These are phyloP conservation scores for Cyprinodon diabolis DNA, from an alignment of 2,797 vertebrate species.

Conservation along the genomic window DNA sequence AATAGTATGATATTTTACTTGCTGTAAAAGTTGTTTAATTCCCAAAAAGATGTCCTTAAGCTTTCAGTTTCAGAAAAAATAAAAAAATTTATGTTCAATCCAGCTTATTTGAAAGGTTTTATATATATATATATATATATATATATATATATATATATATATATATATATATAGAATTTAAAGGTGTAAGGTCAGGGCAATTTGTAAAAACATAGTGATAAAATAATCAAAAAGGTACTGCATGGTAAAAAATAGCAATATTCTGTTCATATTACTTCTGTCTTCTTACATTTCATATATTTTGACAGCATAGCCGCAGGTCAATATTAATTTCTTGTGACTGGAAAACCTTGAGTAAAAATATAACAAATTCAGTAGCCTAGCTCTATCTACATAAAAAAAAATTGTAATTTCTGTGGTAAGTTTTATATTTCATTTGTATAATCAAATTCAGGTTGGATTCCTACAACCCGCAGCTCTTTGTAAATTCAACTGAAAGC, in stretches of 20 bases:
- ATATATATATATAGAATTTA: too few relatives aligned
- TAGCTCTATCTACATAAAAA: not conserved
- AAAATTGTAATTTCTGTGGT: not conserved
- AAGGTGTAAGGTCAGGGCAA: conserved; percentile 16
- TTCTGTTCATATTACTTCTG: conserved; percentile 26
- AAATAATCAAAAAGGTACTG: conserved; percentile 19
- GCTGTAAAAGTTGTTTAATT: not conserved
- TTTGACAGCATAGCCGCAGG: not conserved
- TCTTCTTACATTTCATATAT: not conserved
- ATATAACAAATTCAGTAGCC: not conserved
- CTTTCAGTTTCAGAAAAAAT: not conserved
- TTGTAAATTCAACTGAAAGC: not conserved
- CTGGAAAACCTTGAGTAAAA: not conserved
- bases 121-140: not conserved
- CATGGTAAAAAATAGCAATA: conserved; percentile 5
- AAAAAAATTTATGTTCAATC: not conserved
- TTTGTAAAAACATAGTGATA: not conserved
- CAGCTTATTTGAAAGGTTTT: not conserved
- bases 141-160: too few relatives aligned
- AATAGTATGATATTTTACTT: not conserved
- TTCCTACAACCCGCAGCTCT: not conserved
- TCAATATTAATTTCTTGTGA: not conserved
- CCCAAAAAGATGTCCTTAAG: not conserved
- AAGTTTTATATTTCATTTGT: not conserved
- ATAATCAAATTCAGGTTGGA: not conserved